A percentile compares a stretch with the other conserved stretches of the same genome.
phyloP scores from a whole-genome alignment of 2,113 vertebrate species.

The Pelecanus crispus region DNA sequence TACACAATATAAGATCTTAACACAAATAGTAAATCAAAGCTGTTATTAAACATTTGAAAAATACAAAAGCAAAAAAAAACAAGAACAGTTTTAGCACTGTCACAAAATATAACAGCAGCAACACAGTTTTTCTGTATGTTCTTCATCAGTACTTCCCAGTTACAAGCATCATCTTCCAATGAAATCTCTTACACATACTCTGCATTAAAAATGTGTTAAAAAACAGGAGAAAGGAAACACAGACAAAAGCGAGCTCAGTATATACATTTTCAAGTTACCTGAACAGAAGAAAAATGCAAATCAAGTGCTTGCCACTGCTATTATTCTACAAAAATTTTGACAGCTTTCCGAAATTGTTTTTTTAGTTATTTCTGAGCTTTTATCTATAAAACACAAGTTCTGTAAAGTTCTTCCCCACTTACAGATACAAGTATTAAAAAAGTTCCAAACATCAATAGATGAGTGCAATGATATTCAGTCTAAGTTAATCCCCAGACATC shows the following conservation, averaged over 20 bases:
- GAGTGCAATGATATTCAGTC: conserved; percentile 78
- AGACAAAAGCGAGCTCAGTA: not conserved
- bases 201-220: not conserved
- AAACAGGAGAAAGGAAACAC: not conserved
- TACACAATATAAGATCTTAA: not conserved
- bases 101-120: not conserved
- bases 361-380: not conserved
- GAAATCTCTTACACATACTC: not conserved
- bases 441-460: conserved; percentile 72
- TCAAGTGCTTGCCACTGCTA: not conserved
- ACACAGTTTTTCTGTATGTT: not conserved
- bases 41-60: not conserved
- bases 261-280: not conserved
- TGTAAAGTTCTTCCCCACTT: conserved; percentile 33
- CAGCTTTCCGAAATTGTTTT: not conserved
- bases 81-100: not conserved
- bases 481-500: conserved; percentile 82
- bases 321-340: not conserved
- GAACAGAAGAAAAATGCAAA: not conserved
- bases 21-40: not conserved
- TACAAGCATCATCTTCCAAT: not conserved
- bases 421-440: conserved; percentile 53
- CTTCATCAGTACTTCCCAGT: not conserved
- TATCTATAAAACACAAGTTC: conserved; percentile 7
- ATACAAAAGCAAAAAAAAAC: not conserved